Evolutionary conservation across 2,797 vertebrate genomes (phyloP).

Genomic region (Acridotheres tristis): DNA sequence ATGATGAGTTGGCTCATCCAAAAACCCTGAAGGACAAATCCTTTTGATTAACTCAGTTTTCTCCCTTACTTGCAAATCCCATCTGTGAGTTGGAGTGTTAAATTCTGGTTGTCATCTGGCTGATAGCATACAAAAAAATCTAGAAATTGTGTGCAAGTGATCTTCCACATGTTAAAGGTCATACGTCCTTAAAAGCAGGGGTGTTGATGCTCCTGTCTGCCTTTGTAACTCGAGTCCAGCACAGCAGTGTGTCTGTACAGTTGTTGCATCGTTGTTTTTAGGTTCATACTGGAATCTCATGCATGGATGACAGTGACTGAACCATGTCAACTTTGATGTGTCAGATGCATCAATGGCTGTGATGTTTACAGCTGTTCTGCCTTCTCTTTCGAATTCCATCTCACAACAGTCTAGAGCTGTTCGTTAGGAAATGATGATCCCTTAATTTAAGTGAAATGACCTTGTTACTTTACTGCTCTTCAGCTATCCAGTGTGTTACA

Average conservation of each 20-base stretch:
- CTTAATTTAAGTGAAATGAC: conserved; percentile 55
- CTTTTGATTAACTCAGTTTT: background rate
- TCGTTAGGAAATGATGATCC: conserved; percentile 35
- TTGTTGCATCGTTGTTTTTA: conserved; percentile 85
- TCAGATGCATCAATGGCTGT: conserved; percentile 58
- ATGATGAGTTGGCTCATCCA: background rate
- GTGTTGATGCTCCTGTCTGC: background rate
- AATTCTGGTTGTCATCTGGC: conserved; percentile 17
- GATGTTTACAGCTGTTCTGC: conserved; percentile 83
- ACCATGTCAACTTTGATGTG: conserved; percentile 78
- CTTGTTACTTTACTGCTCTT: conserved; percentile 31
- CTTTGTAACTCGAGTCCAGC: background rate
- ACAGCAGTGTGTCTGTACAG: conserved; percentile 82
- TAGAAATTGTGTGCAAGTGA: background rate
- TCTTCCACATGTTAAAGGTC: background rate
- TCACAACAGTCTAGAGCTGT: conserved; percentile 69
- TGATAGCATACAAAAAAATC: background rate
- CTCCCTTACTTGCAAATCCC: background rate
- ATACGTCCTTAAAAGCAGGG: background rate
- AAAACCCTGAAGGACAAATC: conserved; percentile 24
- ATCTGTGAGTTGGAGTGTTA: background rate
- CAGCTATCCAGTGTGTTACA: background rate
- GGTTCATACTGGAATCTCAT: conserved; percentile 81
- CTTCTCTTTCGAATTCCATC: conserved; percentile 63
- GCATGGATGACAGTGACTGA: conserved; percentile 72